These are phyloP conservation scores for Scaptomyza caliginosa DNA, from an alignment of 2,888 invertebrate species.

Conservation along the genomic window DNA sequence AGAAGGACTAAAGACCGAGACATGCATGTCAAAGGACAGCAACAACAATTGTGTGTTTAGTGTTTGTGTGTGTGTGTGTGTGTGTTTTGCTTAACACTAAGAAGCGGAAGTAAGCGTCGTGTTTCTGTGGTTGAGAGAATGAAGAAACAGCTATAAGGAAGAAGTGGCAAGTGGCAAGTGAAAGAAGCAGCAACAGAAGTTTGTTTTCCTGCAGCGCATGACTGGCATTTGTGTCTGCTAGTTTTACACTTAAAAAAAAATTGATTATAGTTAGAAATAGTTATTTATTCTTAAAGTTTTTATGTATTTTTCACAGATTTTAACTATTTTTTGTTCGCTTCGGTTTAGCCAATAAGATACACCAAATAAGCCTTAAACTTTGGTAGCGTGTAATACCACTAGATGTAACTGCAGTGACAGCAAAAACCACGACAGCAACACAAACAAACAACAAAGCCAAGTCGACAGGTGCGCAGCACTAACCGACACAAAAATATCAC, in stretches of 20 bases:
- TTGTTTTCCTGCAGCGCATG: slow-evolving; percentile 75
- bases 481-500: slow-evolving; percentile 79
- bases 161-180: slow-evolving; percentile 21
- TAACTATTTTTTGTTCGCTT: no score
- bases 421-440: slow-evolving; percentile 64
- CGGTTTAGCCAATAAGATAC: no score
- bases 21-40: slow-evolving; percentile 77
- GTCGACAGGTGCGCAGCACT: slow-evolving; percentile 68
- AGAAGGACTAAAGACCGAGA: slow-evolving; percentile 63
- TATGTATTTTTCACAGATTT: no score
- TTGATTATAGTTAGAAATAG: neutral
- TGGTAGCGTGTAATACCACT: neutral
- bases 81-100: slow-evolving; percentile 71
- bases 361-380: no score
- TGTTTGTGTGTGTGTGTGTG: slow-evolving; percentile 17
- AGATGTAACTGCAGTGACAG: slow-evolving; percentile 58
- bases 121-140: slow-evolving; percentile 59
- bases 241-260: slow-evolving; percentile 1
- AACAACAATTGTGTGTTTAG: slow-evolving; percentile 17
- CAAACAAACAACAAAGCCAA: slow-evolving; percentile 7
- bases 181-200: slow-evolving; percentile 59
- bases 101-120: slow-evolving; percentile 78
- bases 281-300: no score
- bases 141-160: slow-evolving; percentile 25
- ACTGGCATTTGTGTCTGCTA: slow-evolving; percentile 68